Percentiles rank a stretch among this genome's conserved stretches.
Evolutionary conservation across 2,797 vertebrate species (phyloP).

Genomic region (Pantherophis vulpinus): DNA sequence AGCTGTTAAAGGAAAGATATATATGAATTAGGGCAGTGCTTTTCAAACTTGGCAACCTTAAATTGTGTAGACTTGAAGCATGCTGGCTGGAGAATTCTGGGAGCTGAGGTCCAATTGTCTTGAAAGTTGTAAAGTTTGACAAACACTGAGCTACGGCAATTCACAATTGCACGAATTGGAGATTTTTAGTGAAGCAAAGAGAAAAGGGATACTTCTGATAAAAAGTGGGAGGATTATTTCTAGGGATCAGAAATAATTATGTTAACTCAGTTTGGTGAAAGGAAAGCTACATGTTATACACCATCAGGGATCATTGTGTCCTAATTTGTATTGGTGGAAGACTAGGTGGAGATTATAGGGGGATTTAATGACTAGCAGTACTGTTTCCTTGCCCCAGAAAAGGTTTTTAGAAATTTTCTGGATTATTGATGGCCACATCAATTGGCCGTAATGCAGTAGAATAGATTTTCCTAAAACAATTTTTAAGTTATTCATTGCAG

Average conservation of each 20-base stretch:
- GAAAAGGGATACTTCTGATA: neutral
- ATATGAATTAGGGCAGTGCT: neutral
- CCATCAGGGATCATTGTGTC: neutral
- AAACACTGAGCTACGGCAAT: neutral
- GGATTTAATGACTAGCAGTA: neutral
- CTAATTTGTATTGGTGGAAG: neutral
- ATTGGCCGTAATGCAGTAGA: neutral
- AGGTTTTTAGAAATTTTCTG: neutral
- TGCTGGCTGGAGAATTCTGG: neutral
- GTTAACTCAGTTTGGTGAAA: neutral
- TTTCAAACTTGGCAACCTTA: neutral
- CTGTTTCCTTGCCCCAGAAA: neutral
- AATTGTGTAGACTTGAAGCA: neutral
- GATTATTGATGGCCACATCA: neutral
- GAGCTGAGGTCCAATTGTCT: neutral
- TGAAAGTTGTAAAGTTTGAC: neutral
- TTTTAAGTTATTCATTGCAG: neutral
- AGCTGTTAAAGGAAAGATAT: neutral
- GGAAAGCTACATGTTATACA: neutral
- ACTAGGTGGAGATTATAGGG: neutral
- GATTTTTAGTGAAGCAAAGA: neutral
- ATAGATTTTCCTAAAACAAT: neutral
- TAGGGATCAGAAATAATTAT: neutral
- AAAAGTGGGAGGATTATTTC: neutral
- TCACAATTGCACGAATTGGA: neutral